Base-by-base conservation (phyloP, 2,797 vertebrate genomes). In the Xiphorhynchus erythropygius region DNA sequence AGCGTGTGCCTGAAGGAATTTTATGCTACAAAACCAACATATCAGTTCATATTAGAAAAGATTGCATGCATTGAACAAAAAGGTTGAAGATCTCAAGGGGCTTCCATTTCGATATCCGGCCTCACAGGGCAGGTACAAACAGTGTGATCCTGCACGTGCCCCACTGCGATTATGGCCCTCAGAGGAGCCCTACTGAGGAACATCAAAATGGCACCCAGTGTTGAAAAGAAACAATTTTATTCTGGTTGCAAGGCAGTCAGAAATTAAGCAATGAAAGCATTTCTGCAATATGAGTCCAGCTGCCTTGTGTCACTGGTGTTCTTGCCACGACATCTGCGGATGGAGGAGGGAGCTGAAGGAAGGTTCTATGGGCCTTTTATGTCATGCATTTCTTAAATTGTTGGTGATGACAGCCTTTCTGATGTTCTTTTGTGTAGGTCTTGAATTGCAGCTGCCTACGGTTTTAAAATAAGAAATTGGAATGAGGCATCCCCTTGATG, bases 1-100 rank as follows among this genome's bases (percentile, higher is more conserved):
- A 95, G 74, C 12, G 32, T 89, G 89, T 90, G 93, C 95, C 96
- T 95, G 84, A 69, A 96, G 90, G 94, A 97, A 77, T 93, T 94
- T 96, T 94, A 73, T 93, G 81, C 94, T 96, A 86, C 80, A 91
- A 96, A 96, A 87, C 81, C 92, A 76, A 55, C 70, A 17, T 86
- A 56, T 78, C 74, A 23, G 18, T 95, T 97, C 88, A 64, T 93
- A 70, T 88, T 90, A 96, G 84, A 80, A 96, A 97, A 94, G 4
- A 47, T 91, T 94, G 83, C 59, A 69, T 70, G 44, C 90, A 46
- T 64, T 77, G 94, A 83, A 90, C 95, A 95, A 92, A 93, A 96
- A 90, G 83, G 71, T 65, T 89, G 71, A 65, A 73, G 46, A 87
- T 90, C 90, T 93, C 85, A 73, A 89, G 70, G 83, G 92, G 73